Percentiles rank a stretch among this genome's conserved stretches.
Conservation (phyloP, 2,113 vertebrate species). For the Synodontis membranacea region DNA sequence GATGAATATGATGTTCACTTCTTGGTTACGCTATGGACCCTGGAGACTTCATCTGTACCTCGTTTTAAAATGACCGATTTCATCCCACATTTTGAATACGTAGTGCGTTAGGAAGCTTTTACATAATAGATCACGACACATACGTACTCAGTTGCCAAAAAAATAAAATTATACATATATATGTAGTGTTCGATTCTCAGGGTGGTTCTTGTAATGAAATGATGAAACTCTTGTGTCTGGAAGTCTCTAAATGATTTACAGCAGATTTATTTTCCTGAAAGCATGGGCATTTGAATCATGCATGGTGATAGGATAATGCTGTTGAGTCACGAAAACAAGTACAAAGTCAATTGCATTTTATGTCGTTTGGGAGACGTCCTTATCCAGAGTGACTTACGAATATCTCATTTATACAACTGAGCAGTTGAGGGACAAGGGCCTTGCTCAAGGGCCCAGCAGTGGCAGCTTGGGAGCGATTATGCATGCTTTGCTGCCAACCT, state of each 20-base stretch:
- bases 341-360: too few relatives aligned
- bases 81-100: neutral
- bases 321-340: neutral
- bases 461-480: too few relatives aligned
- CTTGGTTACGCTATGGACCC: neutral
- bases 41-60: neutral
- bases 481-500: too few relatives aligned
- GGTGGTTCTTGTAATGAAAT: neutral
- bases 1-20: neutral
- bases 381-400: too few relatives aligned
- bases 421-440: too few relatives aligned
- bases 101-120: neutral
- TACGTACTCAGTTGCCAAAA: neutral
- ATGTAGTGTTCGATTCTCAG: neutral
- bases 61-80: neutral
- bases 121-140: neutral
- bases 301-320: neutral
- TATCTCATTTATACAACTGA: too few relatives aligned
- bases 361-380: too few relatives aligned
- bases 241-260: neutral
- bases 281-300: neutral
- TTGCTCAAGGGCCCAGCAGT: too few relatives aligned
- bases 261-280: neutral
- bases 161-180: too few relatives aligned
- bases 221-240: neutral